These are phyloP conservation scores for Sitophilus oryzae DNA, from an alignment of 1,140 invertebrate genomes.

Conservation along the genomic window DNA sequence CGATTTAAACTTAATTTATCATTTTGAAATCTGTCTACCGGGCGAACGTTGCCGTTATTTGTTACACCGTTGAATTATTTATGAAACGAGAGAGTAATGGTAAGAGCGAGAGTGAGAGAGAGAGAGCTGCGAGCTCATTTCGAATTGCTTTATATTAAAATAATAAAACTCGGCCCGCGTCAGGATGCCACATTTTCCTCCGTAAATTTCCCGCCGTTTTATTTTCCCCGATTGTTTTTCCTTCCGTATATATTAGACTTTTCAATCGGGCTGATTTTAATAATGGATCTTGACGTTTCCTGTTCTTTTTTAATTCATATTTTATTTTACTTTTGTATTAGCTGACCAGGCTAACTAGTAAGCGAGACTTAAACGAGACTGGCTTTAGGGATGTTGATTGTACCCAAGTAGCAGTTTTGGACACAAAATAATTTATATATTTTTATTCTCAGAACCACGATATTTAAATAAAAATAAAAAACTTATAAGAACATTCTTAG, in stretches of 20 bases:
- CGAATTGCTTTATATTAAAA: conserved; percentile 27
- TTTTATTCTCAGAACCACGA: no score
- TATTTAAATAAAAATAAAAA: no score
- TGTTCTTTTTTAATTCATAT: no score
- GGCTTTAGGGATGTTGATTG: no score
- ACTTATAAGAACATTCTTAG: no score
- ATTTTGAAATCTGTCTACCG: conserved; percentile 24
- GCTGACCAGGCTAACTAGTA: no score
- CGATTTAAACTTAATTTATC: conserved; percentile 24
- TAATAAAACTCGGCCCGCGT: conserved; percentile 23
- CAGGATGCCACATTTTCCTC: conserved; percentile 19
- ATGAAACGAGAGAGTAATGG: no score
- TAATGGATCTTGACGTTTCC: neutral
- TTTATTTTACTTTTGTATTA: no score
- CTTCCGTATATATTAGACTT: neutral
- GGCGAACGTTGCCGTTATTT: conserved; percentile 22
- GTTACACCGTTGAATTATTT: conserved; percentile 23
- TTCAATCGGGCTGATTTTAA: neutral
- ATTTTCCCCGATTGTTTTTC: neutral
- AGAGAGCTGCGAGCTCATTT: conserved; percentile 16
- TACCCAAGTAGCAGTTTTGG: no score
- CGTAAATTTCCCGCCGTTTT: conserved; percentile 15
- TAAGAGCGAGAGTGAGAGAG: no score
- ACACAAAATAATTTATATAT: no score
- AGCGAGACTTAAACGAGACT: no score